Conservation (phyloP, 2,113 vertebrate genomes). For the Ciconia boyciana region DNA sequence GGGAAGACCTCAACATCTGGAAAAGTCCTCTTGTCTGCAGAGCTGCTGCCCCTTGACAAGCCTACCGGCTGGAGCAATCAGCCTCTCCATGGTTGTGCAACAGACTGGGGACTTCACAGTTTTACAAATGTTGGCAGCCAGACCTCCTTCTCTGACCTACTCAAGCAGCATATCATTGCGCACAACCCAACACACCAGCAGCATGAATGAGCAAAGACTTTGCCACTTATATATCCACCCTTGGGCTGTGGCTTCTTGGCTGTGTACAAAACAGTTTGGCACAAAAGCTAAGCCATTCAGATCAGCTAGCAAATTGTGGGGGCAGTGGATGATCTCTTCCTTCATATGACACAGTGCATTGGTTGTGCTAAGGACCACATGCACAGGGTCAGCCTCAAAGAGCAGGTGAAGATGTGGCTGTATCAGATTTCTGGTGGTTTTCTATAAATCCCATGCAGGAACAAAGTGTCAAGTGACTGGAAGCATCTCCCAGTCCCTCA, state of each 20-base stretch:
- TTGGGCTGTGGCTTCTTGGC: background rate
- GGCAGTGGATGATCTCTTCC: background rate
- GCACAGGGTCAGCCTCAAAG: background rate
- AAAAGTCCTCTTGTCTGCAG: background rate
- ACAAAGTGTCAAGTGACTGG: background rate
- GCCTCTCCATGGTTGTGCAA: background rate
- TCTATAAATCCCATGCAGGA: background rate
- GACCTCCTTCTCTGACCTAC: background rate
- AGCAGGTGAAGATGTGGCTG: background rate
- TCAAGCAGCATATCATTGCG: accelerated
- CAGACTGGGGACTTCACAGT: accelerated
- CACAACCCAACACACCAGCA: accelerated
- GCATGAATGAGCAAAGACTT: background rate
- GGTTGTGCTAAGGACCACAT: background rate
- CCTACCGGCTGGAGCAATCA: background rate
- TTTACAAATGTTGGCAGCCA: background rate
- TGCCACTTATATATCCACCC: background rate
- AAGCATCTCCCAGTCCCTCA: background rate
- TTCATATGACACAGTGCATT: background rate
- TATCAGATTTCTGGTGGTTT: background rate
- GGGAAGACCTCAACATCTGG: background rate
- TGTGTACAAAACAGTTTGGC: background rate
- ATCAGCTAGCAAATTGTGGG: background rate
- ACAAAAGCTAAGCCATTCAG: background rate
- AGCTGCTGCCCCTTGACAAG: background rate